phyloP scores from a whole-genome alignment of 2,888 invertebrate species.

The Amiota communis region DNA sequence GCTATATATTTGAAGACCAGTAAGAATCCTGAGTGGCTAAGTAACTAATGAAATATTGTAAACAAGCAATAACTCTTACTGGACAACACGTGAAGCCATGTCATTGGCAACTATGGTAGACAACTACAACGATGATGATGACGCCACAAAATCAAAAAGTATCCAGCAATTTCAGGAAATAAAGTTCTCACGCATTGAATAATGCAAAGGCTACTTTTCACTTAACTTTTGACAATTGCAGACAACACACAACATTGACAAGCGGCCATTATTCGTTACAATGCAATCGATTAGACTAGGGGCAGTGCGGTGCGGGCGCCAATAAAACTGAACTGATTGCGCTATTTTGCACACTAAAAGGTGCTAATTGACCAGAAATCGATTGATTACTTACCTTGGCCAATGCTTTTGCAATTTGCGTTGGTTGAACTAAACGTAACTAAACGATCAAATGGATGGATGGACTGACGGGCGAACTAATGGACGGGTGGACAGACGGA shows the following conservation, averaged over 20 bases:
- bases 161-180: not conserved
- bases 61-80: no score
- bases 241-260: slow-evolving; percentile 46
- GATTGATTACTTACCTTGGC: slow-evolving; percentile 63
- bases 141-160: no score
- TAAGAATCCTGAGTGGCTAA: no score
- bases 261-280: slow-evolving; percentile 10
- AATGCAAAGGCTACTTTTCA: slow-evolving; percentile 40
- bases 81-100: no score
- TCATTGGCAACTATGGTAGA: no score
- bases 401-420: slow-evolving; percentile 8
- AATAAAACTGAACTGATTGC: slow-evolving; percentile 48
- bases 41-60: no score
- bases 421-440: slow-evolving; percentile 26
- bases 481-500: slow-evolving; percentile 18
- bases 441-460: slow-evolving; percentile 9
- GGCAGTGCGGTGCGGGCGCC: slow-evolving; percentile 16
- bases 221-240: slow-evolving; percentile 61
- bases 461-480: slow-evolving; percentile 5
- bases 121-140: no score
- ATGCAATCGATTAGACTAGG: not conserved
- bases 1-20: no score
- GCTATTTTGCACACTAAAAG: slow-evolving; percentile 69
- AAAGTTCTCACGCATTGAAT: slow-evolving; percentile 30
- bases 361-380: slow-evolving; percentile 68